A percentile compares a stretch with the other conserved stretches of the same genome.
Conservation (phyloP, 1,140 invertebrate genomes). For the Wiebesia pumilae region DNA sequence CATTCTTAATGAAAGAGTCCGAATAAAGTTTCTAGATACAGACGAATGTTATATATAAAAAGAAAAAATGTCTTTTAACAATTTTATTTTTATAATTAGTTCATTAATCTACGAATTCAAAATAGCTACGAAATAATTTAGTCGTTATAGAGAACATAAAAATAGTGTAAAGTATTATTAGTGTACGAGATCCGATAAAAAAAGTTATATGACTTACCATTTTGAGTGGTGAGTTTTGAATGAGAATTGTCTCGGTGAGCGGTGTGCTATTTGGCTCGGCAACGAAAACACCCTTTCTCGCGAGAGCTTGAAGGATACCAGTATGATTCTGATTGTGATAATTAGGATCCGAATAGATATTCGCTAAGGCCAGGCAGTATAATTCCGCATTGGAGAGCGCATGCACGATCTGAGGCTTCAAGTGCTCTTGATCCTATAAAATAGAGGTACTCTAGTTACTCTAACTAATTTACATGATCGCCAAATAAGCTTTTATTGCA, state of each 20-base stretch:
- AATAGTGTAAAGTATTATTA: too few species aligned
- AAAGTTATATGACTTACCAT: slow-evolving; percentile 82
- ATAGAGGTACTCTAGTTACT: background rate
- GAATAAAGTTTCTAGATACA: too few species aligned
- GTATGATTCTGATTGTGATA: slow-evolving; percentile 96
- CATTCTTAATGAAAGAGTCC: too few species aligned
- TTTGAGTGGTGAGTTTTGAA: slow-evolving; percentile 95
- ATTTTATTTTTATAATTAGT: too few species aligned
- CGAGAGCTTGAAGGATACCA: slow-evolving; percentile 93
- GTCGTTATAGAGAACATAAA: too few species aligned
- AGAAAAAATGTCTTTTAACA: too few species aligned
- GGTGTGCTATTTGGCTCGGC: slow-evolving; percentile 88
- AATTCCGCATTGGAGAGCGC: slow-evolving; percentile 95
- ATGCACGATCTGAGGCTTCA: slow-evolving; percentile 95
- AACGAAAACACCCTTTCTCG: slow-evolving; percentile 92
- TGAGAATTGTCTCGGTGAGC: slow-evolving; percentile 96
- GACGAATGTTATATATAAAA: too few species aligned
- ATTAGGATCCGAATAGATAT: slow-evolving; percentile 97
- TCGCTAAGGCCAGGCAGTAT: slow-evolving; percentile 95
- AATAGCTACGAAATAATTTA: too few species aligned
- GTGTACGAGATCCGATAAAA: too few species aligned
- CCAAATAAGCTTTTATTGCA: too few species aligned
- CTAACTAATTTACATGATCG: too few species aligned
- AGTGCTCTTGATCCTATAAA: slow-evolving; percentile 90
- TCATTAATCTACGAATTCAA: too few species aligned